Conservation (phyloP, 1,140 invertebrate genomes). For the Drosophila ironensis region DNA sequence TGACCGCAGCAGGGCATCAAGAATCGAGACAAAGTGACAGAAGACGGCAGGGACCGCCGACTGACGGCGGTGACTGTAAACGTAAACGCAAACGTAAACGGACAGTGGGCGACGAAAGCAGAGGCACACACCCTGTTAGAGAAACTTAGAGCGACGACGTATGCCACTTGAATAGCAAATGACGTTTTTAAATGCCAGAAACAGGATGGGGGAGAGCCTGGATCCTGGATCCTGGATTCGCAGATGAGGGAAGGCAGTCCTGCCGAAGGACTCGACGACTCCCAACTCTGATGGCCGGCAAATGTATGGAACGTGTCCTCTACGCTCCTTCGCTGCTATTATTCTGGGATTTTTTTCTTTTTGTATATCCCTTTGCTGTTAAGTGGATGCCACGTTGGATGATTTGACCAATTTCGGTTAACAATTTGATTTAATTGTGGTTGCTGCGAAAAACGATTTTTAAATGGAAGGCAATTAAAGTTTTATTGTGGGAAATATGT, state of each 20-base stretch:
- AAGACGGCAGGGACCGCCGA: background rate
- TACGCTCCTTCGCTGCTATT: conserved; percentile 26
- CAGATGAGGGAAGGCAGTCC: conserved; percentile 1
- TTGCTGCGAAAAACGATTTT: background rate
- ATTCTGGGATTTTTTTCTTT: background rate
- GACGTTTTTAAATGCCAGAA: conserved; percentile 74
- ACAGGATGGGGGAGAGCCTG: conserved; percentile 13
- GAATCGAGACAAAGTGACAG: background rate
- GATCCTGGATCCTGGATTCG: too few relatives aligned
- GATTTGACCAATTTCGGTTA: conserved; percentile 62
- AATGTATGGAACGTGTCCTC: conserved; percentile 66
- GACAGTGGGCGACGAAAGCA: conserved; percentile 43
- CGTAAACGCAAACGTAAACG: too few relatives aligned
- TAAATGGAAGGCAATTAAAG: background rate
- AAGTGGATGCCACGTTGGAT: conserved; percentile 58
- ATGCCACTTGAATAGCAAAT: conserved; percentile 80
- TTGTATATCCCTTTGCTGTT: conserved; percentile 34
- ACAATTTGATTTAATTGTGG: conserved; percentile 24
- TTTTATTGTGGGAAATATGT: background rate
- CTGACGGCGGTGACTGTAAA: conserved; percentile 41
- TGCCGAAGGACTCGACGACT: conserved; percentile 26
- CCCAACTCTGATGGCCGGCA: conserved; percentile 60
- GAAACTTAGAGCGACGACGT: conserved; percentile 75
- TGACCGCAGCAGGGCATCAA: conserved; percentile 5
- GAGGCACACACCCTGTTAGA: conserved; percentile 48